Evolutionary conservation across 37 sponge, comb jelly and placozoan genomes (phyloP).

Genomic region (Geodia barretti): DNA sequence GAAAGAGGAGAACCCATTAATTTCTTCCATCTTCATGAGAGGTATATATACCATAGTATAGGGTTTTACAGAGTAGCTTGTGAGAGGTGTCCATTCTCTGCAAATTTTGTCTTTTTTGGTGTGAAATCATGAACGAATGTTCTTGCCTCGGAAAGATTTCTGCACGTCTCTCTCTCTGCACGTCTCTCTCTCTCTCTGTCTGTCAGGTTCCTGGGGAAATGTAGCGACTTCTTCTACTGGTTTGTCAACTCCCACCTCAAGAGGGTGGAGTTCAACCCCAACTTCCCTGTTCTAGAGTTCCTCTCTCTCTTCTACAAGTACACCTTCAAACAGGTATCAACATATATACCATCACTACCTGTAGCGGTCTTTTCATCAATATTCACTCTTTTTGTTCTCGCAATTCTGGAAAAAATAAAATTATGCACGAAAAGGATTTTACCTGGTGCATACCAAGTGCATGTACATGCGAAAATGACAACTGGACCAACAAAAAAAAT

Average conservation of each 20-base stretch:
- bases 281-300: constrained; percentile 82
- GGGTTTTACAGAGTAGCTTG: neutral
- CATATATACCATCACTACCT: too few species aligned
- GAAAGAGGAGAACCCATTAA: constrained; percentile 26
- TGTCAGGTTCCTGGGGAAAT: constrained; percentile 72
- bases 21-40: constrained; percentile 65
- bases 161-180: neutral
- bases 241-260: constrained; percentile 83
- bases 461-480: too few species aligned
- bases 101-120: neutral
- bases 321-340: constrained; percentile 74
- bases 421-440: too few species aligned
- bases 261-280: constrained; percentile 74
- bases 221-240: constrained; percentile 78
- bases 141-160: too few species aligned
- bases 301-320: constrained; percentile 73
- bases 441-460: too few species aligned
- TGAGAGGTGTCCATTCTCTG: neutral
- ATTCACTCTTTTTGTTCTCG: too few species aligned
- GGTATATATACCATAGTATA: constrained; percentile 21
- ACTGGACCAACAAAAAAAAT: too few species aligned
- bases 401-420: too few species aligned
- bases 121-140: neutral
- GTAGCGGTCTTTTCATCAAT: too few species aligned
- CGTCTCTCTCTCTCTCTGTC: constrained; percentile 7